Evolutionary conservation across 2,888 invertebrate genomes (phyloP).

Genomic region (Troides helena): DNA sequence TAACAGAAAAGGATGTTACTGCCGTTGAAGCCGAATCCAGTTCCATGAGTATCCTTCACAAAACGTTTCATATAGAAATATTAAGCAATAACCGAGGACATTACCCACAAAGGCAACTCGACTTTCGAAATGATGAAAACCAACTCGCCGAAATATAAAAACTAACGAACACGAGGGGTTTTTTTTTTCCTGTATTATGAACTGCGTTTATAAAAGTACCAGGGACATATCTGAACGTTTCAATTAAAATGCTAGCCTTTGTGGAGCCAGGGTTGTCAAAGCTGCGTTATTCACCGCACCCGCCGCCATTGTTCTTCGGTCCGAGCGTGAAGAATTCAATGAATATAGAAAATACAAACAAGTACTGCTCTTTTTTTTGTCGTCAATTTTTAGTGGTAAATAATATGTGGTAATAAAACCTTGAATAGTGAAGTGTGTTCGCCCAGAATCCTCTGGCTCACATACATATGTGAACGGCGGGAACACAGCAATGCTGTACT

Average conservation of each 20-base stretch:
- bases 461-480: no score
- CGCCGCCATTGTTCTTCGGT: constrained; percentile 13
- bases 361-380: no score
- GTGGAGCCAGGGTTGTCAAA: constrained; percentile 22
- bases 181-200: constrained; percentile 19
- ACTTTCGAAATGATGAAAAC: no score
- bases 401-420: no score
- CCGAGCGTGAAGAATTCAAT: not conserved
- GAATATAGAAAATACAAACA: constrained; percentile 5
- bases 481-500: no score
- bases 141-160: not conserved
- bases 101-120: no score
- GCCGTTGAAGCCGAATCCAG: not conserved
- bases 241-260: constrained; percentile 29
- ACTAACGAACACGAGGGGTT: constrained; percentile 7
- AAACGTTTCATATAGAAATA: not conserved
- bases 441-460: no score
- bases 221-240: constrained; percentile 29
- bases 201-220: constrained; percentile 22
- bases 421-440: no score
- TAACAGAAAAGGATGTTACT: no score
- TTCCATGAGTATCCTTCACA: not conserved
- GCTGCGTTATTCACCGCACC: constrained; percentile 8
- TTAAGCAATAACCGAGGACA: no score
- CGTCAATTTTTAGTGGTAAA: no score